Conservation (phyloP, 2,797 vertebrate genomes). For the Arnoldichthys spilopterus region DNA sequence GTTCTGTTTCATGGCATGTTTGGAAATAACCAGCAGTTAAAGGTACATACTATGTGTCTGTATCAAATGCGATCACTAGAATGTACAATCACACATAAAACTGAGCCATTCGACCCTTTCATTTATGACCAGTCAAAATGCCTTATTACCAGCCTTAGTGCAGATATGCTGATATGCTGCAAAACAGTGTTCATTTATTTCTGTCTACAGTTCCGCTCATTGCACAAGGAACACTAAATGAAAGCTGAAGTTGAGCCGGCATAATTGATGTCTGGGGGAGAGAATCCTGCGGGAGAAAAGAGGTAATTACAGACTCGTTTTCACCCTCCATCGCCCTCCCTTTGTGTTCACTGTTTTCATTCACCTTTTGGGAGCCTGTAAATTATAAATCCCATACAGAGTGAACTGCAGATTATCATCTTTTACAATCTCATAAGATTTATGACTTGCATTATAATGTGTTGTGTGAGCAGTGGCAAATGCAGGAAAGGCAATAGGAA, state of each 20-base stretch:
- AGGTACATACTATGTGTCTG: not conserved
- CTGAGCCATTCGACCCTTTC: not conserved
- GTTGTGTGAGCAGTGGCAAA: conserved; percentile 29
- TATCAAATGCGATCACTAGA: not conserved
- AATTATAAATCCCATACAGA: conserved; percentile 49
- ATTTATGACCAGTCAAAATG: not conserved
- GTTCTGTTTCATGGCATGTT: not conserved
- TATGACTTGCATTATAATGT: conserved; percentile 44
- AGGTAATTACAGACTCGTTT: conserved; percentile 61
- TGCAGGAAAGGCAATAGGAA: conserved; percentile 16
- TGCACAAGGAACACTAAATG: conserved; percentile 54
- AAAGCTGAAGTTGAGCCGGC: conserved; percentile 42
- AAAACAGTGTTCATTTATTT: conserved; percentile 12
- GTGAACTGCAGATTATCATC: conserved; percentile 45
- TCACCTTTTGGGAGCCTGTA: conserved; percentile 46
- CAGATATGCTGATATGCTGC: conserved; percentile 12
- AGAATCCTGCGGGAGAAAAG: conserved; percentile 35
- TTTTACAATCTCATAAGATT: conserved; percentile 54
- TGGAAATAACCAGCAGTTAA: too few species aligned
- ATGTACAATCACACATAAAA: not conserved
- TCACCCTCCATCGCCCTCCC: conserved; percentile 38
- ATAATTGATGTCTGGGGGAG: conserved; percentile 53
- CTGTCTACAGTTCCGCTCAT: conserved; percentile 28
- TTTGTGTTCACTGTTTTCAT: conserved; percentile 56
- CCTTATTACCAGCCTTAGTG: not conserved